Percentiles rank a stretch among this genome's conserved stretches.
Conservation (phyloP, 2,113 vertebrate species). For the Phyllostomus discolor region DNA sequence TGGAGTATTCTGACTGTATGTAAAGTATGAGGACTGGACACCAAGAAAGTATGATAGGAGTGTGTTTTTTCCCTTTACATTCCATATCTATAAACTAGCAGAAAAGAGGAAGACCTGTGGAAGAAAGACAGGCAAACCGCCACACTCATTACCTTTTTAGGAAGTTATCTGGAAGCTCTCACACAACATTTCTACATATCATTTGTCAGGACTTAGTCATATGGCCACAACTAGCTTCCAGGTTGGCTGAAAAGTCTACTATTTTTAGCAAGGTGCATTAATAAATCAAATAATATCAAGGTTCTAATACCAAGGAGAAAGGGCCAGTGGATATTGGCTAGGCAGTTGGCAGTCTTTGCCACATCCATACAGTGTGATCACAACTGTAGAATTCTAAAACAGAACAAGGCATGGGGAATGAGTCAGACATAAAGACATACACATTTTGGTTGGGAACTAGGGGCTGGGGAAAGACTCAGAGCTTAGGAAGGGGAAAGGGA, state of each 20-base stretch:
- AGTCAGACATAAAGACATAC: neutral
- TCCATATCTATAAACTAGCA: neutral
- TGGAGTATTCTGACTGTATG: neutral
- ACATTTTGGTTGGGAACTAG: neutral
- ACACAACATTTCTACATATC: neutral
- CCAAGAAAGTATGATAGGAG: neutral
- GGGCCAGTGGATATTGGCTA: neutral
- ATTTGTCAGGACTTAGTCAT: neutral
- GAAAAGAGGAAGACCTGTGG: neutral
- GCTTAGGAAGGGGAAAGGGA: neutral
- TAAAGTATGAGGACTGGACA: neutral
- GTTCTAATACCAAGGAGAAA: neutral
- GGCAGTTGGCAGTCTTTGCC: neutral
- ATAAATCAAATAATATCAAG: neutral
- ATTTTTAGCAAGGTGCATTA: neutral
- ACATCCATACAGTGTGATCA: neutral
- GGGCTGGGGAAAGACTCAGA: neutral
- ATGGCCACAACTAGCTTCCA: neutral
- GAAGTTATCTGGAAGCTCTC: neutral
- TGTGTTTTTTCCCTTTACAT: neutral
- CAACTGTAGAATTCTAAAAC: neutral
- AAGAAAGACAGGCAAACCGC: neutral
- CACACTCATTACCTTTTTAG: neutral
- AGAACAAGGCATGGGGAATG: neutral
- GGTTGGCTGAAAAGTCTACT: neutral